A percentile compares a stretch with the other conserved stretches of the same genome.
phyloP scores from a whole-genome alignment of 1,140 invertebrate genomes.

The Armadillidium nasatum region DNA sequence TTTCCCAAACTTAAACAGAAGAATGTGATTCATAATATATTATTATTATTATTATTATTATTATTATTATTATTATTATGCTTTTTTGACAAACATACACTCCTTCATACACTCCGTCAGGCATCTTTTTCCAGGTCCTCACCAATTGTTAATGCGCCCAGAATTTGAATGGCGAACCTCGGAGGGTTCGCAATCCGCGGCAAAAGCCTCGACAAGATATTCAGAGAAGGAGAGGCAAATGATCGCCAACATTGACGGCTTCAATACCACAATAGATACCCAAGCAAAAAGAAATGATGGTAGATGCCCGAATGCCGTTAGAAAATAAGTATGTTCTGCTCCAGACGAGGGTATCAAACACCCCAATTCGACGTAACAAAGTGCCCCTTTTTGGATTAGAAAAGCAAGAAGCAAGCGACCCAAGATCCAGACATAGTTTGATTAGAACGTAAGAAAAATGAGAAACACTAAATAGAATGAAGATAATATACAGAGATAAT shows the following conservation, averaged over 20 bases:
- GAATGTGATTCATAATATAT: no score
- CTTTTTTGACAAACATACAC: no score
- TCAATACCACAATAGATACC: conserved; percentile 72
- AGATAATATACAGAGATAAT: no score
- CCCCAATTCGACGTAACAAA: conserved; percentile 75
- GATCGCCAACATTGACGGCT: conserved; percentile 76
- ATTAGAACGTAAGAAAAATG: no score
- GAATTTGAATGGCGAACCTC: conserved; percentile 61
- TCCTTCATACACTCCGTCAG: no score
- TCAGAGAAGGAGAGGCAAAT: conserved; percentile 76
- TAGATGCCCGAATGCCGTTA: conserved; percentile 70
- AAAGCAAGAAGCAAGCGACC: no score
- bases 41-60: no score
- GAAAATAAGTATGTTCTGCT: conserved; percentile 75
- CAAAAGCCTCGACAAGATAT: conserved; percentile 72
- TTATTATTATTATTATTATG: no score
- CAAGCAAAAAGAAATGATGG: conserved; percentile 75
- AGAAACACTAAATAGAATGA: no score
- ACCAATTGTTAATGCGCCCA: conserved; percentile 44
- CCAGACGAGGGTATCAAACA: conserved; percentile 72
- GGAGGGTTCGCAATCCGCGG: conserved; percentile 74
- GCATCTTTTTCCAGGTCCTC: not conserved
- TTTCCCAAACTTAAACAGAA: no score
- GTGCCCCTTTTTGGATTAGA: conserved; percentile 58
- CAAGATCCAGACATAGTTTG: no score